Evolutionary conservation across 2,113 vertebrate species (phyloP), one percentile per base, ranked within the genome.

Genomic region (Sylvietta virens): DNA sequence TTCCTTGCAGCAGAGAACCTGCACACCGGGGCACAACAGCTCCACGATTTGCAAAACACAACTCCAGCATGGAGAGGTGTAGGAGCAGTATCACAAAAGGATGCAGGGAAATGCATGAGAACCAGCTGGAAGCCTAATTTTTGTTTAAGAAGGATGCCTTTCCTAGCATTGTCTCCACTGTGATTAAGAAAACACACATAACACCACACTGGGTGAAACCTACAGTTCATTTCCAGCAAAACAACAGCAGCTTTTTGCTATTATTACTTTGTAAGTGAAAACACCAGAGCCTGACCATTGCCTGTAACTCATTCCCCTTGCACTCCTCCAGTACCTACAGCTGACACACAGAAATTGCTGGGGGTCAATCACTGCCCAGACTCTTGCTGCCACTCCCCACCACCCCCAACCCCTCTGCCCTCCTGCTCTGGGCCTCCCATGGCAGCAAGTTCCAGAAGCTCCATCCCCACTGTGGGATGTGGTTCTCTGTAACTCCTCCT

Each of bases 321-420:
- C 18, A 35, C 24, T 37, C 35, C 65, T 72, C n/a, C 69, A 48
- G 45, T 2, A 21, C 4, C 13, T n/a, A 19, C 39, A 82, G 37
- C n/a, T 15, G 2, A 9, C 16, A 42, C 1, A 16, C 5, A 42
- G 11, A 6, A 65, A 42, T 0, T 22, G 21, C 18, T 44, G 27
- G 10, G 31, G 44, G 7, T 6, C 24, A 42, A 56, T 9, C 9
- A 1, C 30, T 51, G 18, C 35, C 50, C 50, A 28, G 33, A 21
- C 8, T 24, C 33, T 15, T 62, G 51, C 27, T 64, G 39, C 10
- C n/a, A 3, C 11, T 26, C 45, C 51, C 12, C 72, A 61, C 7
- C 37, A 27, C 1, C 0, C 8, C 60, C 8, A 30, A 10, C 0
- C 9, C 8, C 37, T 17, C 22, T 3, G 47, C 11, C 14, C 64